Evolutionary conservation across 2,888 invertebrate species (phyloP).

Genomic region (Chydorus sphaericus): DNA sequence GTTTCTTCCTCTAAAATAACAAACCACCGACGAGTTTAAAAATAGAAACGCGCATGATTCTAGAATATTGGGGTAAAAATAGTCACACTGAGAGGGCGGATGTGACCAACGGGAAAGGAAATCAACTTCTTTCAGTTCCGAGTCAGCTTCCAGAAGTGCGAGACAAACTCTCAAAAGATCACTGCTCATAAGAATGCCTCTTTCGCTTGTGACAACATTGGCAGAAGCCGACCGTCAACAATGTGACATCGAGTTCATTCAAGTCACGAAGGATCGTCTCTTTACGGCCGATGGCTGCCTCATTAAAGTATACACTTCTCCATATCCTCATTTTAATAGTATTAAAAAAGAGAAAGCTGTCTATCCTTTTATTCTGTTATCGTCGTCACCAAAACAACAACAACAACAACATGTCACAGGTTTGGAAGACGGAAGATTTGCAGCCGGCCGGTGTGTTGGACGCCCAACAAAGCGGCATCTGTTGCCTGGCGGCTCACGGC

Average conservation of each 20-base stretch:
- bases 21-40: too few relatives aligned
- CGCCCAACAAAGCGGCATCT: constrained; percentile 45
- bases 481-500: constrained; percentile 40
- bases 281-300: constrained; percentile 38
- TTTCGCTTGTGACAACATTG: constrained; percentile 28
- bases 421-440: constrained; percentile 33
- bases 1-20: too few relatives aligned
- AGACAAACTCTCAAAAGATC: too few relatives aligned
- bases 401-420: constrained; percentile 25
- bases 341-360: not conserved
- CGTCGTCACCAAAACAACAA: not conserved
- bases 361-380: too few relatives aligned
- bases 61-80: too few relatives aligned
- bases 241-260: constrained; percentile 31
- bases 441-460: constrained; percentile 31
- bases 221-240: constrained; percentile 31
- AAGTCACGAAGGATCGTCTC: constrained; percentile 32
- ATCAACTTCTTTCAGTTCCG: too few relatives aligned
- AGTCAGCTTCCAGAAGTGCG: too few relatives aligned
- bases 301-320: constrained; percentile 31
- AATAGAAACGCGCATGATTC: too few relatives aligned
- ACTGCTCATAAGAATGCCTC: constrained; percentile 24
- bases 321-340: constrained; percentile 1
- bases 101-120: too few relatives aligned
- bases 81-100: too few relatives aligned